Conservation (phyloP, 2,113 vertebrate species). For the Halcyon malimbica region DNA sequence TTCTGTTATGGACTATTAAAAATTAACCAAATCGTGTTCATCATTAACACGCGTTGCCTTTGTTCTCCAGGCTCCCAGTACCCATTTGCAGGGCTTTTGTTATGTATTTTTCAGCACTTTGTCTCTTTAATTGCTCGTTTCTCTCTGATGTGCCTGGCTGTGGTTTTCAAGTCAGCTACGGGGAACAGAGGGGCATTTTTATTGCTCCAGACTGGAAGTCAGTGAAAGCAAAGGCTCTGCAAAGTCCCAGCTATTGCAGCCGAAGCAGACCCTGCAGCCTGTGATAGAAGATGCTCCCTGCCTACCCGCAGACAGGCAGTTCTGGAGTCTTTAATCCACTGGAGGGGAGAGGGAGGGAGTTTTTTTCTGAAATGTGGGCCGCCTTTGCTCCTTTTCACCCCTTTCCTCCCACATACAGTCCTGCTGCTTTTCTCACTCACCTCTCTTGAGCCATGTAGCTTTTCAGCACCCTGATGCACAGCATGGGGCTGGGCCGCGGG, state of each 20-base stretch:
- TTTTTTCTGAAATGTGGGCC: neutral
- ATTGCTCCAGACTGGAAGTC: neutral
- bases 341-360: accelerated
- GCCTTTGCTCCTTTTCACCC: neutral
- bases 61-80: slow-evolving; percentile 26
- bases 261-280: neutral
- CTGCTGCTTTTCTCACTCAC: neutral
- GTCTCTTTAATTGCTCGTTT: slow-evolving; percentile 69
- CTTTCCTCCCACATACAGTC: neutral
- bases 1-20: slow-evolving; percentile 60
- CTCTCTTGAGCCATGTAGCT: neutral
- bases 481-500: accelerated
- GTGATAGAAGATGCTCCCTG: neutral
- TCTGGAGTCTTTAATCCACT: neutral
- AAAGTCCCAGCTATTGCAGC: neutral
- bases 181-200: slow-evolving; percentile 38
- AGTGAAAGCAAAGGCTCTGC: neutral
- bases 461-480: accelerated
- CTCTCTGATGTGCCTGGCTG: slow-evolving; percentile 31
- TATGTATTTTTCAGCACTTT: slow-evolving; percentile 74
- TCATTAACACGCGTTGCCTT: slow-evolving; percentile 36
- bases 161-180: slow-evolving; percentile 36
- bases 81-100: slow-evolving; percentile 53
- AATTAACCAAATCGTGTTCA: slow-evolving; percentile 45
- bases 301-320: neutral